These are phyloP conservation scores for Turdus rufiventris DNA, from an alignment of 2,113 vertebrate species.

Conservation along the genomic window DNA sequence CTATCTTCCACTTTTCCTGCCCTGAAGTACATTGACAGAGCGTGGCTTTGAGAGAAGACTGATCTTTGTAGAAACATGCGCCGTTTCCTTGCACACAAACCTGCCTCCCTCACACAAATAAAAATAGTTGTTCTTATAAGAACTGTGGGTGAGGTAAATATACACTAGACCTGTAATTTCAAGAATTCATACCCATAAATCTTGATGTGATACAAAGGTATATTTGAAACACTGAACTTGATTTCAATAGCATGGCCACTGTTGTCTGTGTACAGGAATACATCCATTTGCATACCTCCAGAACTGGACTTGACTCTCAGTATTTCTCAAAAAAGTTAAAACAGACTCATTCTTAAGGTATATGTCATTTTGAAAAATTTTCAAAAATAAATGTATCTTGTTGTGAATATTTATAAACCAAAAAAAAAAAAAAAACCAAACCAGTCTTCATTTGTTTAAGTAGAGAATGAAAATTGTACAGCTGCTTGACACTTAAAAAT, in stretches of 20 bases:
- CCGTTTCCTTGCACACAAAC: neutral
- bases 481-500: neutral
- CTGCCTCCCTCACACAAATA: neutral
- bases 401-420: neutral
- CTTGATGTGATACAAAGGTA: neutral
- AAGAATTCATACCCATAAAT: neutral
- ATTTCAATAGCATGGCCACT: neutral
- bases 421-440: neutral
- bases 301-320: neutral
- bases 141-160: neutral
- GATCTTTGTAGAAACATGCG: accelerated
- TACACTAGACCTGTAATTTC: neutral
- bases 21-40: neutral
- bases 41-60: neutral
- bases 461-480: neutral
- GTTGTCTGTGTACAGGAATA: neutral
- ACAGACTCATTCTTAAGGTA: neutral
- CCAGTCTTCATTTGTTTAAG: neutral
- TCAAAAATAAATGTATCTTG: neutral
- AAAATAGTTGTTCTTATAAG: neutral
- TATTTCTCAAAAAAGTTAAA: neutral
- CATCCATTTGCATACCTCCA: neutral
- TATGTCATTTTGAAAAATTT: neutral
- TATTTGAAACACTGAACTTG: neutral
- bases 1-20: neutral